Conservation (phyloP, 2,888 invertebrate species). For the Linnaemya tessellans region DNA sequence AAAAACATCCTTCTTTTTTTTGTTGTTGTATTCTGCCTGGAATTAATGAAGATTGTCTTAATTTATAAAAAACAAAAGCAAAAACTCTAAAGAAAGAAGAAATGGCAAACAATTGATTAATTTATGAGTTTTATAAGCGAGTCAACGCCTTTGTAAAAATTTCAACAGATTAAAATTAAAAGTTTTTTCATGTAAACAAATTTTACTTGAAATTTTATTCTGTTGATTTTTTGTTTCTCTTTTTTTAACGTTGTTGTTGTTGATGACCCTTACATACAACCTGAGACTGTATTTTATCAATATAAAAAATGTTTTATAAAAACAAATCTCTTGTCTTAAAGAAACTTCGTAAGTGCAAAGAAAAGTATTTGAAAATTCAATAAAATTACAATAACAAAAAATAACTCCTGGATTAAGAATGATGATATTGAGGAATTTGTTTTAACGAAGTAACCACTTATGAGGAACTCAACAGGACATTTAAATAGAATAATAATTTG, state of each 20-base stretch:
- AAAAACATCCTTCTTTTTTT: too few species aligned
- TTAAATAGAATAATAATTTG: too few species aligned
- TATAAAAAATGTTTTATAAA: neutral
- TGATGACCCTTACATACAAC: constrained; percentile 44
- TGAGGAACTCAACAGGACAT: too few species aligned
- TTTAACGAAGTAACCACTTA: too few species aligned
- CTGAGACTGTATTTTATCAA: constrained; percentile 6
- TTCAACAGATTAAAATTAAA: constrained; percentile 69
- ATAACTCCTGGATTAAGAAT: too few species aligned
- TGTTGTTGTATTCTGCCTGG: constrained; percentile 39
- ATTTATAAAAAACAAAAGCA: constrained; percentile 58
- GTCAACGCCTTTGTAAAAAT: constrained; percentile 70
- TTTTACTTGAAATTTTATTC: constrained; percentile 47
- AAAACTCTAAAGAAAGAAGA: constrained; percentile 17
- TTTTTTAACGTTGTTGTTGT: too few species aligned
- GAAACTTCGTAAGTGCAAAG: neutral
- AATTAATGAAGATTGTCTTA: constrained; percentile 71
- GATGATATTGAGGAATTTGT: too few species aligned
- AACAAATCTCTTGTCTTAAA: constrained; percentile 35
- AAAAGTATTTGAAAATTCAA: neutral
- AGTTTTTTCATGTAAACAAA: constrained; percentile 70
- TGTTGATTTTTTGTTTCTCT: neutral
- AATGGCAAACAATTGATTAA: constrained; percentile 68
- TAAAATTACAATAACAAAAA: neutral
- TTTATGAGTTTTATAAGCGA: constrained; percentile 68